These are phyloP conservation scores for Sprattus sprattus DNA, from an alignment of 2,113 vertebrate species.

Conservation along the genomic window DNA sequence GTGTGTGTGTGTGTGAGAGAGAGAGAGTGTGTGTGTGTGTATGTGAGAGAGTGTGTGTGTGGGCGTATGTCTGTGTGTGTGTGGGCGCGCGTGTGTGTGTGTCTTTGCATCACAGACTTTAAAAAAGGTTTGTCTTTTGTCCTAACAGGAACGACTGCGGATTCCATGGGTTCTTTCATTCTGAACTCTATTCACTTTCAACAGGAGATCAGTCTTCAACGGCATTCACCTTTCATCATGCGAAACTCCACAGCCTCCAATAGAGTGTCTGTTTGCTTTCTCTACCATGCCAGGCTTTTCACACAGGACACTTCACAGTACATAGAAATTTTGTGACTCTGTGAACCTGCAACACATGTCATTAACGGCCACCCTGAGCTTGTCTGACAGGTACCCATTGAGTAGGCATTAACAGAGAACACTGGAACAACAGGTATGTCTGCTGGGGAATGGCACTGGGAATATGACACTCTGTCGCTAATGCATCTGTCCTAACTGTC, in stretches of 20 bases:
- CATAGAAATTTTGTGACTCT: neutral
- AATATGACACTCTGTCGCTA: too few species aligned
- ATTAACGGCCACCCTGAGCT: neutral
- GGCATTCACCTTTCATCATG: neutral
- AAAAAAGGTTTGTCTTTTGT: neutral
- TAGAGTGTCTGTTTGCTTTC: neutral
- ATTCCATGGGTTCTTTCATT: neutral
- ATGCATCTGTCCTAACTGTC: too few species aligned
- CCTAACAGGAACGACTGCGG: neutral
- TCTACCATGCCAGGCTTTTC: neutral
- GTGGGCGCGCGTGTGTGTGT: constrained; percentile 20
- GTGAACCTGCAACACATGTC: neutral
- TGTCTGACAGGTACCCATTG: neutral
- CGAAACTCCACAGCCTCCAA: neutral
- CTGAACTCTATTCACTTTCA: neutral
- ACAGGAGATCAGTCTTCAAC: neutral
- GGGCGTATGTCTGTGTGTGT: constrained; percentile 24
- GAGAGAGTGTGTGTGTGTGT: constrained; percentile 20
- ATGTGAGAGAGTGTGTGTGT: constrained; percentile 27
- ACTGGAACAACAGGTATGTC: neutral
- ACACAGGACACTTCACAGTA: neutral
- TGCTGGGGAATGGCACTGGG: too few species aligned
- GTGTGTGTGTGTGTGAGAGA: constrained; percentile 31
- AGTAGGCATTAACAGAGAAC: neutral
- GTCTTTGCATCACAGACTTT: constrained; percentile 17